Percentiles rank a stretch among this genome's conserved stretches.
Evolutionary conservation across 2,888 invertebrate genomes (phyloP).

Genomic region (Parnassius glacialis): DNA sequence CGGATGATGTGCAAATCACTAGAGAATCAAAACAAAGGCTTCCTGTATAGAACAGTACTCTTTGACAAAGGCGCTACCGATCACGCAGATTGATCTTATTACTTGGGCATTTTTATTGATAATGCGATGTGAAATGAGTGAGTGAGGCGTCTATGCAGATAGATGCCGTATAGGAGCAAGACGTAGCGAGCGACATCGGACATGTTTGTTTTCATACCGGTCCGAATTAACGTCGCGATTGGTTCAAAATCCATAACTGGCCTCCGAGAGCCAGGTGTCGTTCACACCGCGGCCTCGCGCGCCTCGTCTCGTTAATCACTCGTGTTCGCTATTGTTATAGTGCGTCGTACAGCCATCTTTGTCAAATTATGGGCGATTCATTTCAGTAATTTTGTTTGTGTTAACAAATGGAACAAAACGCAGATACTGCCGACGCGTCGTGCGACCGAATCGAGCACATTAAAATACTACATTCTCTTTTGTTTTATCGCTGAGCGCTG

Average conservation of each 20-base stretch:
- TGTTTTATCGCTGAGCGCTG: constrained; percentile 71
- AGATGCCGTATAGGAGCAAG: constrained; percentile 52
- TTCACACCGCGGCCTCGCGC: constrained; percentile 81
- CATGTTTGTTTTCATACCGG: constrained; percentile 79
- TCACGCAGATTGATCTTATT: constrained; percentile 43
- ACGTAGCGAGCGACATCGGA: constrained; percentile 58
- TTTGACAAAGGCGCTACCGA: constrained; percentile 26
- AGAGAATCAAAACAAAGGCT: too few relatives aligned
- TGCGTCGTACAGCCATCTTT: constrained; percentile 79
- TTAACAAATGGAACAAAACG: constrained; percentile 67
- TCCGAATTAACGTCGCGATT: constrained; percentile 80
- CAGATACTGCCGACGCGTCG: constrained; percentile 51
- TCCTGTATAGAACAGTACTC: too few relatives aligned
- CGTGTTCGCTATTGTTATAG: constrained; percentile 79
- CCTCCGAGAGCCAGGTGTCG: constrained; percentile 81
- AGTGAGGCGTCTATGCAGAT: constrained; percentile 55
- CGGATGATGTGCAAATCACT: constrained; percentile 25
- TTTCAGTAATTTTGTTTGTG: constrained; percentile 65
- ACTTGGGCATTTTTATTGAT: constrained; percentile 61
- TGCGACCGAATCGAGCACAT: constrained; percentile 59
- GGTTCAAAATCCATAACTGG: constrained; percentile 81
- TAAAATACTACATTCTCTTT: constrained; percentile 69
- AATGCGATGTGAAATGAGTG: constrained; percentile 47
- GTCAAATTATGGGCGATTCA: constrained; percentile 76
- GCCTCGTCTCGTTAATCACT: constrained; percentile 80